phyloP scores from a whole-genome alignment of 2,797 vertebrate species.

The Sitta carolinensis region DNA sequence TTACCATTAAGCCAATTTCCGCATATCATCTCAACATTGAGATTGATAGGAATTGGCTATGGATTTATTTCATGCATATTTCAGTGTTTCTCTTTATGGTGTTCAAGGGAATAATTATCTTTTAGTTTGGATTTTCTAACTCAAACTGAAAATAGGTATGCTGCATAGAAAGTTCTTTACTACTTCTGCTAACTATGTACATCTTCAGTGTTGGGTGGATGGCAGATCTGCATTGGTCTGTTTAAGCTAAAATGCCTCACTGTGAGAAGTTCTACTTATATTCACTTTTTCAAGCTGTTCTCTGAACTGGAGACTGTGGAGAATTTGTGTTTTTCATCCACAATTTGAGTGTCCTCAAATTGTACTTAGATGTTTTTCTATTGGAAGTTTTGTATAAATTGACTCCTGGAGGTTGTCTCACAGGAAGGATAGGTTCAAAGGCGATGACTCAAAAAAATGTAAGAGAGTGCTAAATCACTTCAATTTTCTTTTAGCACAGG shows the following conservation, averaged over 20 bases:
- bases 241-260: not conserved
- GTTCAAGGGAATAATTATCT: not conserved
- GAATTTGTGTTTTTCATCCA: not conserved
- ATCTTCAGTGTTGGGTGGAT: not conserved
- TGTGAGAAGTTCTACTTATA: not conserved
- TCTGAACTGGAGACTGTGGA: not conserved
- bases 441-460: not conserved
- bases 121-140: not conserved
- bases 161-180: not conserved
- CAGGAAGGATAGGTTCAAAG: not conserved
- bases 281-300: not conserved
- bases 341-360: not conserved
- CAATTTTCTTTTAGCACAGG: not conserved
- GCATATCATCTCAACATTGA: not conserved
- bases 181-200: not conserved
- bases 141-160: not conserved
- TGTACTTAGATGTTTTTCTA: not conserved
- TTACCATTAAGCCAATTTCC: not conserved
- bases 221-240: not conserved
- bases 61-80: not conserved
- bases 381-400: not conserved
- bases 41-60: not conserved
- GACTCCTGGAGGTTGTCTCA: not conserved
- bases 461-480: not conserved
- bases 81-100: not conserved